Base-by-base conservation (phyloP, 2,888 invertebrate species). In the Drosophila mayaguana region DNA sequence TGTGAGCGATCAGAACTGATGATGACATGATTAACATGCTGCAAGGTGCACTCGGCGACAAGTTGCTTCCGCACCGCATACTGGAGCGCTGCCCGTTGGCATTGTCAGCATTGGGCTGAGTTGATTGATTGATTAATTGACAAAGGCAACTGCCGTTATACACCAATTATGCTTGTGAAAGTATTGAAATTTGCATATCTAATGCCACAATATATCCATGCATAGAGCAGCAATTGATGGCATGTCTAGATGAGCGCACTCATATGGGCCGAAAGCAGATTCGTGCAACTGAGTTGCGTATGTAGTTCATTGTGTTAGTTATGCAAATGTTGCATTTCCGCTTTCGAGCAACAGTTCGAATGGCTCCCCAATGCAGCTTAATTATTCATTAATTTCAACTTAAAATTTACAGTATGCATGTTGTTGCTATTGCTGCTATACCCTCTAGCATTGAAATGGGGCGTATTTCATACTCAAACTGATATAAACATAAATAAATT, bases 71-170 rank as follows among this genome's bases (percentile, higher is more conserved):
- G 90, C 76, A 73, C 61, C 48, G 67, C 62, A 78, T 78, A 76
- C 74, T 80, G 73, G 83, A 86, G 83, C 83, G 57, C 63, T 64
- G 4, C 36, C 14, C 32, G 8, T 32, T 64, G 62, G 63, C 67
- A 53, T 65, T 11, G 32, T 3, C 32, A 34, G 32, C 36, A 36
- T 36, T 63, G 67, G 45, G 36, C 48, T 43, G 68, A 6, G 18
- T 74, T 87, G 90, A 90, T 91, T 91, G 91, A 90, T 91, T 91
- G 91, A 91, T 91, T 90, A 91, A 91, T 90, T 90, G 87, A 88
- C 90, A 91, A 90, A 90, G 80, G 87, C 85, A 59, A 59, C 32
- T 80, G 88, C 91, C 91, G 91, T 91, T 90, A 86, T 62, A 56
- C 55, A 34, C 61, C 70, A 63, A 75, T 72, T 75, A 68, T 56